phyloP scores from a whole-genome alignment of 2,797 vertebrate genomes.

The Florisuga fusca region DNA sequence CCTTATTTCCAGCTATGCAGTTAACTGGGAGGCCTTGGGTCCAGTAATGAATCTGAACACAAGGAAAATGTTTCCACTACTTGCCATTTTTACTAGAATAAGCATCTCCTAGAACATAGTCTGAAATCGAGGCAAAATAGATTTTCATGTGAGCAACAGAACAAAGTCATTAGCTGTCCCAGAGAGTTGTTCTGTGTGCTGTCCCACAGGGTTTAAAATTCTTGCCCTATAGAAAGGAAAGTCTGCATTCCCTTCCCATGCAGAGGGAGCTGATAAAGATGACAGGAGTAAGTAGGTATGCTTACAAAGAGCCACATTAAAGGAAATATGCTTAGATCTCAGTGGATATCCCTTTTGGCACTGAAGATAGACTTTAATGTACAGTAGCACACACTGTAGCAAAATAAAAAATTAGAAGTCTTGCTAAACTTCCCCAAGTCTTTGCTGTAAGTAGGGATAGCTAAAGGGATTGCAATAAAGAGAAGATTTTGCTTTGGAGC shows the following conservation, averaged over 20 bases:
- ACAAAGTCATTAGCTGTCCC: background rate
- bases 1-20: background rate
- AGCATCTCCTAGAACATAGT: background rate
- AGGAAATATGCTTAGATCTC: constrained; percentile 1
- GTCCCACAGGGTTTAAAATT: constrained; percentile 23
- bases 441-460: background rate
- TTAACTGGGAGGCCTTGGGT: background rate
- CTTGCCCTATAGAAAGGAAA: constrained; percentile 10
- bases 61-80: background rate
- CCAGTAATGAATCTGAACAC: background rate
- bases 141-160: background rate
- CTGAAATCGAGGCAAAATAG: constrained; percentile 3
- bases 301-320: background rate
- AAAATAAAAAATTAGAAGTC: background rate
- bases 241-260: background rate
- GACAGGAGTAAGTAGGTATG: background rate
- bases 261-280: background rate
- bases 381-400: background rate
- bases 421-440: background rate
- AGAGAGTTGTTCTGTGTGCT: background rate
- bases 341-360: background rate
- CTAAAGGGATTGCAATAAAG: background rate
- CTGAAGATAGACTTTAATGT: background rate
- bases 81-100: background rate
- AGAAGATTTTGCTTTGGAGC: background rate